Evolutionary conservation across 2,888 invertebrate species (phyloP).

Genomic region (Papilio elwesi): DNA sequence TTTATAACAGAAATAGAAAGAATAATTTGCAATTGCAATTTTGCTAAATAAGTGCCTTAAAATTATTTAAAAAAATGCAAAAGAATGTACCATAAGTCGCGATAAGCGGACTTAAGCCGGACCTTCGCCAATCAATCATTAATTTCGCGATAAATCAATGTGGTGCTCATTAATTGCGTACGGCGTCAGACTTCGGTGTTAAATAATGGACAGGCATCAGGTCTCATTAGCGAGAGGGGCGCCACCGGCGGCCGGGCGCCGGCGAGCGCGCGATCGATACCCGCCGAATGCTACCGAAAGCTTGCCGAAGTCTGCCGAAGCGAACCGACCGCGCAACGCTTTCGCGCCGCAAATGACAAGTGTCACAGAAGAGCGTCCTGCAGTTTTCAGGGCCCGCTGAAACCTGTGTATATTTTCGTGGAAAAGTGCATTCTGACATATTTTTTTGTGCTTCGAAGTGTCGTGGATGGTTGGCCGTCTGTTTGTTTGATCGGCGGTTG

Average conservation of each 20-base stretch:
- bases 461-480: constrained; percentile 55
- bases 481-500: constrained; percentile 52
- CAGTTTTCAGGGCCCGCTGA: constrained; percentile 77
- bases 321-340: constrained; percentile 46
- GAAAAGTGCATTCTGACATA: constrained; percentile 52
- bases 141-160: constrained; percentile 81
- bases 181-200: constrained; percentile 73
- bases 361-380: constrained; percentile 76
- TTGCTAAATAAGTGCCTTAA: too few relatives aligned
- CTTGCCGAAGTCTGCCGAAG: too few relatives aligned
- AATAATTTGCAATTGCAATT: too few relatives aligned
- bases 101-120: constrained; percentile 13
- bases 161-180: constrained; percentile 51
- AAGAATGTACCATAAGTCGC: not conserved
- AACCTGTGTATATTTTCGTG: constrained; percentile 63
- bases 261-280: constrained; percentile 44
- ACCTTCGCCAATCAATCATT: constrained; percentile 67
- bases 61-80: not conserved
- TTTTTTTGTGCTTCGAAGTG: constrained; percentile 55
- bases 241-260: constrained; percentile 79
- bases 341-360: constrained; percentile 72
- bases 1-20: too few relatives aligned
- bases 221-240: constrained; percentile 77
- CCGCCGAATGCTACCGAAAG: constrained; percentile 55
- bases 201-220: constrained; percentile 78